Conservation (phyloP, 1,140 invertebrate species). For the Drosophila azteca region DNA sequence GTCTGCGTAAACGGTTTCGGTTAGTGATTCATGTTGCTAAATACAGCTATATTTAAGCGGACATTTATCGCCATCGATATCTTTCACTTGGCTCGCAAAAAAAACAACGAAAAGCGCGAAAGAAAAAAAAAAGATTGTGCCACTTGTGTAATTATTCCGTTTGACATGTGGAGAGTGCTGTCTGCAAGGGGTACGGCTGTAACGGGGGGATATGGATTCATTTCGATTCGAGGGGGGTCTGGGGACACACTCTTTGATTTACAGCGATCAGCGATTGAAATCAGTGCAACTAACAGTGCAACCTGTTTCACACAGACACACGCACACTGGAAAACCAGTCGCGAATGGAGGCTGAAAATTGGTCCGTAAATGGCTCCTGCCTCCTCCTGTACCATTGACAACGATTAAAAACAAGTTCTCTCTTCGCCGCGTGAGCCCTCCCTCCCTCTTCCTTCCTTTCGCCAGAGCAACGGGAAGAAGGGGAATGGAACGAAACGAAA, state of each 20-base stretch:
- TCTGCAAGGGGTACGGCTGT: background rate
- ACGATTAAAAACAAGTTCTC: constrained; percentile 80
- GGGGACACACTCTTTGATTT: constrained; percentile 47
- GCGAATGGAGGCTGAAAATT: constrained; percentile 66
- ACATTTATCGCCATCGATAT: constrained; percentile 44
- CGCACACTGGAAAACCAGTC: constrained; percentile 52
- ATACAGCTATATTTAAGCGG: constrained; percentile 45
- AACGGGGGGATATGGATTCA: too few species aligned
- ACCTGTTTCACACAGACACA: constrained; percentile 56
- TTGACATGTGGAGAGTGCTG: constrained; percentile 26
- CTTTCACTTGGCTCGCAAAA: constrained; percentile 47
- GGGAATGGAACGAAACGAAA: too few species aligned
- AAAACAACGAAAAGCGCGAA: constrained; percentile 10
- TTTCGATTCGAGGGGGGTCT: background rate
- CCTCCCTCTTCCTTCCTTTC: constrained; percentile 11
- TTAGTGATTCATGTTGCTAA: constrained; percentile 59
- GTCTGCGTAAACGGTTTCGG: constrained; percentile 47
- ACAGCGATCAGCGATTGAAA: constrained; percentile 61
- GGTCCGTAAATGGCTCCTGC: constrained; percentile 52
- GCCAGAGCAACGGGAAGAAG: background rate
- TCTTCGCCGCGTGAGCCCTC: background rate
- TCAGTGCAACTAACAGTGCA: constrained; percentile 80
- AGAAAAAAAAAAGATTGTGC: constrained; percentile 38
- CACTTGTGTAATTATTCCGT: constrained; percentile 68
- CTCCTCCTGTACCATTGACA: constrained; percentile 50